Evolutionary conservation across 2,113 vertebrate species (phyloP).

Genomic region (Colaptes auratus): DNA sequence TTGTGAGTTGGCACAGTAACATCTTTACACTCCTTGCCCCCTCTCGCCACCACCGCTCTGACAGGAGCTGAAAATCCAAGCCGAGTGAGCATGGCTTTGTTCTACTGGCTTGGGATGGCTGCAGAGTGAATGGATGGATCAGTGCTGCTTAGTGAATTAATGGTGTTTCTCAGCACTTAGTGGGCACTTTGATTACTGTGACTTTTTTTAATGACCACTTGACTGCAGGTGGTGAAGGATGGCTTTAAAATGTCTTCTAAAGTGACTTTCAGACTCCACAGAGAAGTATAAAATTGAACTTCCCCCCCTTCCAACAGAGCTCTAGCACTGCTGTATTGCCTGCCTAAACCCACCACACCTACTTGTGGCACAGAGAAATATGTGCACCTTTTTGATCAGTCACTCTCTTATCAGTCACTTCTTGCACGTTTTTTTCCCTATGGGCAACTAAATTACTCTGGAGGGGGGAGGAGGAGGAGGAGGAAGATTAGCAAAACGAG

Average conservation of each 20-base stretch:
- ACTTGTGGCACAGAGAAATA: not conserved
- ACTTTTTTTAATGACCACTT: constrained; percentile 45
- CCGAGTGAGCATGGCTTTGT: accelerated
- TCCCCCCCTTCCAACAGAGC: not conserved
- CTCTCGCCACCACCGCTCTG: accelerated
- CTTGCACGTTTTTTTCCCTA: not conserved
- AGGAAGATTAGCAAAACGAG: constrained; percentile 5
- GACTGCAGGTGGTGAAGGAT: constrained; percentile 53
- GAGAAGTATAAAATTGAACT: constrained; percentile 9
- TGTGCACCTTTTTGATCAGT: not conserved
- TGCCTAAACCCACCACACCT: not conserved
- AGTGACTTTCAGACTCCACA: constrained; percentile 27
- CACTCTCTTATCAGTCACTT: not conserved
- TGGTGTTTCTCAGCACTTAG: constrained; percentile 13
- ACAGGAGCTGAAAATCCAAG: not conserved
- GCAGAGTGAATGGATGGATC: not conserved
- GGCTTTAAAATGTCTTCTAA: constrained; percentile 47
- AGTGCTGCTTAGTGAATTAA: not conserved
- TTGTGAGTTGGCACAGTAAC: not conserved
- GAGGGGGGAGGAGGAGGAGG: constrained; percentile 2
- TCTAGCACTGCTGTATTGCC: not conserved
- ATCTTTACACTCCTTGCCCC: not conserved
- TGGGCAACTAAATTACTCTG: constrained; percentile 50
- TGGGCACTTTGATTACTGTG: constrained; percentile 39
- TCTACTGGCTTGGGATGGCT: not conserved